Evolutionary conservation across 2,888 invertebrate species (phyloP), one percentile per base, ranked within the genome.

Genomic region (Phymatocera aterrima): DNA sequence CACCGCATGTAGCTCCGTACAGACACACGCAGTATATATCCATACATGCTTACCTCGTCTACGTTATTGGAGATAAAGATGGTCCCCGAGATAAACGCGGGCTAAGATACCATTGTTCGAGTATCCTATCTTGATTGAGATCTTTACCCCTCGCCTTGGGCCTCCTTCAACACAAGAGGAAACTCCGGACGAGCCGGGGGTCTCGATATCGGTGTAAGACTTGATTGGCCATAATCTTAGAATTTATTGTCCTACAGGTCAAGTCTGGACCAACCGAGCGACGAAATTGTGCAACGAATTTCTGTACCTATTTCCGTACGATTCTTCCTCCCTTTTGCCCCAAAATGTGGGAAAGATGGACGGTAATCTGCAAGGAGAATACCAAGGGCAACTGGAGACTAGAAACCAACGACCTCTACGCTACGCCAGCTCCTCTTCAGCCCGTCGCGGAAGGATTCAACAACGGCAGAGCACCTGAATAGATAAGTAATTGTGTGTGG

Each of bases 81-180:
- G 75, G 75, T 75, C 75, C 75, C 40, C 75, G 77, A 77, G 88
- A 89, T 88, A 88, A 84, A 80, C 79, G 79, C 43, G 34, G 79
- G 79, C 84, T 84, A 84, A 86, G 88, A 87, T 87, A 88, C 80
- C 81, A 82, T 82, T 83, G 86, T 83, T 83, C 82, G 80, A 83
- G 82, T 79, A 81, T 79, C 82, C 12, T 89, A 89, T 89, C 89
- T 88, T 86, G 87, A 88, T 88, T 87, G 83, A 81, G 83, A 89
- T 89, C 88, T 87, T 82, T 78, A 82, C 80, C 82, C 83, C 84
- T 83, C 80, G 80, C 81, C 37, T 60, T n/a, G 31, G 21, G 15
- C 24, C 28, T 15, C n/a, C n/a, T 28, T 15, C 5, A 28, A 51
- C 21, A 72, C 46, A 34, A 68, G 68, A 68, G 51, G 34, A 28